Evolutionary conservation across 1,140 invertebrate species (phyloP).

Genomic region (Neodiprion virginianus): DNA sequence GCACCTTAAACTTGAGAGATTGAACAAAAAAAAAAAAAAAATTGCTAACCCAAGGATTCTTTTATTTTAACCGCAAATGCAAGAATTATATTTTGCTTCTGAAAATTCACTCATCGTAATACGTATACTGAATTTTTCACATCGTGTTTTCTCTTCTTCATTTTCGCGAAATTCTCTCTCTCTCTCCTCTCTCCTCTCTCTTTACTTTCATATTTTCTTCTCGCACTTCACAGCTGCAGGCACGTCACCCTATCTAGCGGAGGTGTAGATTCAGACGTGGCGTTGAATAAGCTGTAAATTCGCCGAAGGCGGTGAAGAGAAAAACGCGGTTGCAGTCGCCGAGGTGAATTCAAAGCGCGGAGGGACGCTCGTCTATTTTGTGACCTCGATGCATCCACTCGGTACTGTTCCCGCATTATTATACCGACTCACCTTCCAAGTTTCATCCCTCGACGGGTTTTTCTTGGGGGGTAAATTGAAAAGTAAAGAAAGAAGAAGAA

Average conservation of each 20-base stretch:
- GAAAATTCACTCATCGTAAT: too few species aligned
- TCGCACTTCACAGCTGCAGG: background rate
- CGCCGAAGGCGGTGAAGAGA: conserved; percentile 28
- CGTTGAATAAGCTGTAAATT: conserved; percentile 4
- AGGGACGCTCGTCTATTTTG: conserved; percentile 35
- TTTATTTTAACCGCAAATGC: too few species aligned
- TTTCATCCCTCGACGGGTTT: conserved; percentile 21
- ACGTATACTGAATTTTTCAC: too few species aligned
- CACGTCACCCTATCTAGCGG: background rate
- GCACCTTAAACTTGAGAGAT: too few species aligned
- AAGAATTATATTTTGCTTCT: too few species aligned
- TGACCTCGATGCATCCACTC: conserved; percentile 48
- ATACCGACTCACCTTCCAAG: conserved; percentile 11
- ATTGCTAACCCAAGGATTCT: too few species aligned
- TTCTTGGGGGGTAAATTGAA: background rate
- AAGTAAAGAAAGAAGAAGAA: conserved; percentile 15
- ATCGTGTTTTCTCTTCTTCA: too few species aligned
- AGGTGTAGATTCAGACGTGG: background rate
- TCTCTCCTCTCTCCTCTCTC: too few species aligned
- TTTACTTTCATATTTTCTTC: too few species aligned
- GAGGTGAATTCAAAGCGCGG: conserved; percentile 20
- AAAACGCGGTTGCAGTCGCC: conserved; percentile 28
- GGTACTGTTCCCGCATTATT: conserved; percentile 26
- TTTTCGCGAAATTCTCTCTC: too few species aligned
- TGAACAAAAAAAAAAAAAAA: too few species aligned